Evolutionary conservation across 2,113 vertebrate genomes (phyloP).

Genomic region (Erythrolamprus reginae): DNA sequence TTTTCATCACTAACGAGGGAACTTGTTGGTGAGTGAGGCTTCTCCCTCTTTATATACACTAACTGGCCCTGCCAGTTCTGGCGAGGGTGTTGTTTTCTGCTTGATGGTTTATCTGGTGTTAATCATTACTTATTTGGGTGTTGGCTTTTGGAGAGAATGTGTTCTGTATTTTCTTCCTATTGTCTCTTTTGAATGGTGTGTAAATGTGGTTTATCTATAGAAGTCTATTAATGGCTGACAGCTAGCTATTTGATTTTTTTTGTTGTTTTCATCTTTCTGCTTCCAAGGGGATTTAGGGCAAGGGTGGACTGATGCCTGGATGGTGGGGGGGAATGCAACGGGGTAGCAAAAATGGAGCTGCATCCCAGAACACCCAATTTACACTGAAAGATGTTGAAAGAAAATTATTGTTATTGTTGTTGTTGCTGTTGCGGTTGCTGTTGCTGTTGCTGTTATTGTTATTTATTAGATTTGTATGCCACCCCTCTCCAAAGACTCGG

Average conservation of each 20-base stretch:
- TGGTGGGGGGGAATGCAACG: no score
- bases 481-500: no score
- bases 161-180: background rate
- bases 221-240: background rate
- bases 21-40: background rate
- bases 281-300: slow-evolving; percentile 40
- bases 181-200: background rate
- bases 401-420: no score
- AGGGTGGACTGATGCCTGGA: no score
- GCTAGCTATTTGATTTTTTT: slow-evolving; percentile 11
- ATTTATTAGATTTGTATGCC: no score
- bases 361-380: no score
- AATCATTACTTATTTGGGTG: background rate
- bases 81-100: background rate
- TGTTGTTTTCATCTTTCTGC: slow-evolving; percentile 10
- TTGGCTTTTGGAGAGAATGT: background rate
- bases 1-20: background rate
- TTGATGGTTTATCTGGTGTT: background rate
- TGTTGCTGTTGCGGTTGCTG: no score
- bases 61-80: background rate
- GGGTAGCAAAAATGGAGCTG: no score
- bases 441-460: no score
- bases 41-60: background rate
- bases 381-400: no score
- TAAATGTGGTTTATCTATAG: background rate